Evolutionary conservation across 2,797 vertebrate species (phyloP).

Genomic region (Myotis daubentonii): DNA sequence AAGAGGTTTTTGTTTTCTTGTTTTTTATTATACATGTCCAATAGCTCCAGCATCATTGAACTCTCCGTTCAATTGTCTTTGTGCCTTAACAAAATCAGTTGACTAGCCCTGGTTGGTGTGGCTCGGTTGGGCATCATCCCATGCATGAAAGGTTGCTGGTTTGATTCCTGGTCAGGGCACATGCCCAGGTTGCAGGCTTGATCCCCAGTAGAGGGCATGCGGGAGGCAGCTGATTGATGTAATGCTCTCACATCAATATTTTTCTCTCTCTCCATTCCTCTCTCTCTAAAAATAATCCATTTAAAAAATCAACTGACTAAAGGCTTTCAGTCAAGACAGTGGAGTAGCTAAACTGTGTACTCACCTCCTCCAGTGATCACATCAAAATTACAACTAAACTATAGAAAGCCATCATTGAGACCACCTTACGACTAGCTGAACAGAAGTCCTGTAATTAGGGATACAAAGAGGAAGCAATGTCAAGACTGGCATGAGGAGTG

Average conservation of each 20-base stretch:
- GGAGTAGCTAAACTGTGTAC: not conserved
- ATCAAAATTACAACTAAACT: not conserved
- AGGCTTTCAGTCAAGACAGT: not conserved
- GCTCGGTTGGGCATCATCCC: too few relatives aligned
- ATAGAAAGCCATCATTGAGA: not conserved
- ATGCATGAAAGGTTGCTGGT: too few relatives aligned
- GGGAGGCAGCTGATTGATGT: too few relatives aligned
- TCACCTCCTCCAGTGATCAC: not conserved
- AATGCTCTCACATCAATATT: too few relatives aligned
- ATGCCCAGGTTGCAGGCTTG: too few relatives aligned
- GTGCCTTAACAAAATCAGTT: not conserved
- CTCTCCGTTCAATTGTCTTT: not conserved
- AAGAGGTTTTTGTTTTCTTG: not conserved
- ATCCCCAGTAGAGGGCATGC: too few relatives aligned
- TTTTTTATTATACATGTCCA: too few relatives aligned
- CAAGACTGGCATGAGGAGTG: not conserved
- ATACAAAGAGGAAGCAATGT: not conserved
- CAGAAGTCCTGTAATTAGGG: not conserved
- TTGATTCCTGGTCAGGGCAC: too few relatives aligned
- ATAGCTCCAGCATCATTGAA: not conserved
- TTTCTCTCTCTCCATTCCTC: too few relatives aligned
- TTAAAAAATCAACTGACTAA: not conserved
- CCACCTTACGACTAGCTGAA: not conserved
- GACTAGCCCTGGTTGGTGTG: not conserved
- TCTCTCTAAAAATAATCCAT: too few relatives aligned